phyloP scores from a whole-genome alignment of 2,888 invertebrate genomes.

The Apodemia duryi region DNA sequence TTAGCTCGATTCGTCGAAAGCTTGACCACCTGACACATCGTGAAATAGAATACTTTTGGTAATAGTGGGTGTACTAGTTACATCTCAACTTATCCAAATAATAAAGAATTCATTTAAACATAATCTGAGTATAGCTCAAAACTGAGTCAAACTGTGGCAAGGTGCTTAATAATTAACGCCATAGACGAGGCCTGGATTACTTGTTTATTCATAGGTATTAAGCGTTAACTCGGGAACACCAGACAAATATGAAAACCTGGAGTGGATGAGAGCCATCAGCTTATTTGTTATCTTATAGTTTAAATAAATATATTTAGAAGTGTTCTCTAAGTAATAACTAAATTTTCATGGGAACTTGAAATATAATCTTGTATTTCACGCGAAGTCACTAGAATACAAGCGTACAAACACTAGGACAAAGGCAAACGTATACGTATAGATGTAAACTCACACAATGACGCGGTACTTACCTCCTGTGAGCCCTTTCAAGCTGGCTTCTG shows the following conservation, averaged over 20 bases:
- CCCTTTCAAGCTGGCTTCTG: slow-evolving; percentile 7
- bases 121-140: neutral
- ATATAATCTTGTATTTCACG: neutral
- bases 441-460: neutral
- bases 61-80: no score
- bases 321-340: neutral
- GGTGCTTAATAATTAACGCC: neutral
- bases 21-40: no score
- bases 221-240: neutral
- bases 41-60: no score
- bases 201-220: neutral
- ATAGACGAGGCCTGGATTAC: neutral
- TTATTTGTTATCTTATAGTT: no score
- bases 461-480: slow-evolving; percentile 2
- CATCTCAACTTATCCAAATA: no score
- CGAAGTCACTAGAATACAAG: neutral
- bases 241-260: neutral
- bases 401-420: neutral
- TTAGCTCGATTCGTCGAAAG: no score
- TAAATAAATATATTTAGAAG: no score
- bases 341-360: neutral
- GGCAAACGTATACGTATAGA: neutral
- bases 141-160: neutral
- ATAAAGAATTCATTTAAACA: neutral
- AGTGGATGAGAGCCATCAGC: no score